phyloP scores from a whole-genome alignment of 2,113 vertebrate genomes.

The Gavia stellata region DNA sequence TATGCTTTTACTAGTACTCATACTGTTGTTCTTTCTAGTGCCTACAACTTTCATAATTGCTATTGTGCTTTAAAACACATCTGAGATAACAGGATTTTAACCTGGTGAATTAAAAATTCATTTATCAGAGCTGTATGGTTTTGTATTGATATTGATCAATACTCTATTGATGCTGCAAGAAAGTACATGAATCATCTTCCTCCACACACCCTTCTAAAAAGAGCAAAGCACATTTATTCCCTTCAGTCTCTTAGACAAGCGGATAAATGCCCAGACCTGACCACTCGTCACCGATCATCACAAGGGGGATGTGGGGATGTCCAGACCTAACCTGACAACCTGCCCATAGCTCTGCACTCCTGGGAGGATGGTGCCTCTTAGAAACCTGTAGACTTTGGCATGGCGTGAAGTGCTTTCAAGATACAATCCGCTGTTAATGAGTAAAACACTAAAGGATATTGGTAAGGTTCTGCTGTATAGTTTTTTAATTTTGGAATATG shows the following conservation, averaged over 20 bases:
- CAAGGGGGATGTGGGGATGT: not conserved
- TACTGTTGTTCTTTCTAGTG: not conserved
- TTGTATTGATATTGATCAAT: not conserved
- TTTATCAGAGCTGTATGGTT: not conserved
- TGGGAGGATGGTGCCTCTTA: not conserved
- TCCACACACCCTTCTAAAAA: not conserved
- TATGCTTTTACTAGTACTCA: not conserved
- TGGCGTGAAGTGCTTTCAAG: not conserved
- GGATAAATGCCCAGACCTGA: not conserved
- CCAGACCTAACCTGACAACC: not conserved
- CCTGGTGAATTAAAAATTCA: not conserved
- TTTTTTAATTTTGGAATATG: not conserved
- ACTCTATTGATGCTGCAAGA: not conserved
- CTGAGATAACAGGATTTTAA: not conserved
- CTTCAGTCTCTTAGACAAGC: not conserved
- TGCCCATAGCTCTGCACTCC: not conserved
- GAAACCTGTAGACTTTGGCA: not conserved
- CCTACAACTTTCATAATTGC: not conserved
- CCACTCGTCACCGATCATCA: fast-evolving
- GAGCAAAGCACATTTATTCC: not conserved
- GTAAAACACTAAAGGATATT: not conserved
- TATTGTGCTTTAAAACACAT: not conserved
- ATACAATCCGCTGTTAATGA: not conserved
- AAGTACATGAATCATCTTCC: not conserved
- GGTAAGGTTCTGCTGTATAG: not conserved